Evolutionary conservation across 2,113 vertebrate genomes (phyloP).

Genomic region (Illadopsis cleaveri): DNA sequence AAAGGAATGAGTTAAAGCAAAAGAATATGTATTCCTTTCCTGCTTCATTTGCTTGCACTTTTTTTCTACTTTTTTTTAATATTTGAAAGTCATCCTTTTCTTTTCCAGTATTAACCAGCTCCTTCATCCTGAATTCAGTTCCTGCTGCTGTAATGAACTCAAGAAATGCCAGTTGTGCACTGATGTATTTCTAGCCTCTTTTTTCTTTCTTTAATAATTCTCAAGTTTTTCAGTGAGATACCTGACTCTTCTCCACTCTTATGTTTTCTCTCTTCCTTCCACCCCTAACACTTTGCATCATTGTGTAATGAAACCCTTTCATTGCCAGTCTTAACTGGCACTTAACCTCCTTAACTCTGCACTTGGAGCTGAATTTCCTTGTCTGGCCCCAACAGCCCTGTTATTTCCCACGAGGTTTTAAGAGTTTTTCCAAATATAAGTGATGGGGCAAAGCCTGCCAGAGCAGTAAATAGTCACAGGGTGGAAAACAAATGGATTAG

Average conservation of each 20-base stretch:
- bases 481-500: not conserved
- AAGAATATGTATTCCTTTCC: not conserved
- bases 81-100: not conserved
- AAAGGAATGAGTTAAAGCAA: not conserved
- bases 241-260: not conserved
- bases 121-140: constrained; percentile 15
- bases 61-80: not conserved
- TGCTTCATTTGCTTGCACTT: not conserved
- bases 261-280: not conserved
- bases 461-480: not conserved
- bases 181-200: constrained; percentile 20
- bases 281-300: not conserved
- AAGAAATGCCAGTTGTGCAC: not conserved
- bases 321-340: not conserved
- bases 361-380: not conserved
- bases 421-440: not conserved
- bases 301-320: not conserved
- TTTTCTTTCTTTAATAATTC: constrained; percentile 33
- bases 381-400: not conserved
- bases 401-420: not conserved
- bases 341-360: not conserved
- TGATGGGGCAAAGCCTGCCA: not conserved
- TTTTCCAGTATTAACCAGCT: not conserved
- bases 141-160: constrained; percentile 32
- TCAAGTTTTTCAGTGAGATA: not conserved